Percentiles rank a stretch among this genome's conserved stretches.
Evolutionary conservation across 2,888 invertebrate species (phyloP).

Genomic region (Octodonta nipae): DNA sequence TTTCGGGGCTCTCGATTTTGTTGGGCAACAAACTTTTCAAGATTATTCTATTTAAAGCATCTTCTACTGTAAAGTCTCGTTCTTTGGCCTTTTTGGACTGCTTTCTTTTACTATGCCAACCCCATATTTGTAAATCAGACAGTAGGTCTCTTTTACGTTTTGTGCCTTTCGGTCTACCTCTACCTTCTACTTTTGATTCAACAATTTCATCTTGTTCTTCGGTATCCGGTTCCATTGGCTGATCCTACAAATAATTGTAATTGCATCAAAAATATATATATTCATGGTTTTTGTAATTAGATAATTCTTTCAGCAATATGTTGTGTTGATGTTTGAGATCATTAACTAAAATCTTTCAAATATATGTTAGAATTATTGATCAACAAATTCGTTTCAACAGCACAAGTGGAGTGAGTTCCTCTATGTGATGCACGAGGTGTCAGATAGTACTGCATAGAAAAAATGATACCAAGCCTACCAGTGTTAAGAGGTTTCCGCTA

Average conservation of each 20-base stretch:
- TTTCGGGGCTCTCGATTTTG: conserved; percentile 34
- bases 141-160: conserved; percentile 61
- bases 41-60: conserved; percentile 52
- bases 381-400: no score
- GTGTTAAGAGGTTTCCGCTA: no score
- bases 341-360: no score
- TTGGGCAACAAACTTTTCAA: conserved; percentile 32
- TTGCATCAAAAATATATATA: conserved; percentile 1
- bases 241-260: conserved; percentile 14
- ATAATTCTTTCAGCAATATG: no score
- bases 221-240: conserved; percentile 22
- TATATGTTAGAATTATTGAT: no score
- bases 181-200: conserved; percentile 21
- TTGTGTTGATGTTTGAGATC: no score
- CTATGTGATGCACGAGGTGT: no score
- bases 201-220: conserved; percentile 32
- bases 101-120: conserved; percentile 55
- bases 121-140: conserved; percentile 62
- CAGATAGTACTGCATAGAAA: no score
- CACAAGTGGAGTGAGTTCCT: no score
- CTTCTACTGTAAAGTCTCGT: conserved; percentile 51
- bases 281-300: no score
- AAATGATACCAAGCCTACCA: no score
- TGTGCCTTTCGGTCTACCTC: conserved; percentile 23
- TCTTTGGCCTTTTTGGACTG: conserved; percentile 43